A percentile compares a stretch with the other conserved stretches of the same genome.
Conservation (phyloP, 2,797 vertebrate genomes). For the Etheostoma perlongum region DNA sequence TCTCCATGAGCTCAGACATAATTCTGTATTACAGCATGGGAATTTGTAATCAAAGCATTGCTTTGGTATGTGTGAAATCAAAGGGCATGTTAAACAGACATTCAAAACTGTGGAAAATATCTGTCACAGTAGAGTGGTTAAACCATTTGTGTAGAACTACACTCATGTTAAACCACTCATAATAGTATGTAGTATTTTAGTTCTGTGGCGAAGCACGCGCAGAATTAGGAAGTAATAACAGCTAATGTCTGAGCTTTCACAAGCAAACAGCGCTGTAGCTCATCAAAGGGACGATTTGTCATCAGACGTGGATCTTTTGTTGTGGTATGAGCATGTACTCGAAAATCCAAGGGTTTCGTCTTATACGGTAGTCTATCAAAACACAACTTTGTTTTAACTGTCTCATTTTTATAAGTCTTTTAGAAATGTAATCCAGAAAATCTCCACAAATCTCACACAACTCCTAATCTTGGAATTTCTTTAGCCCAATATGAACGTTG, state of each 20-base stretch:
- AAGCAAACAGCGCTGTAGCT: constrained; percentile 2
- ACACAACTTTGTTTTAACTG: constrained; percentile 31
- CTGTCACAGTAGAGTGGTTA: constrained; percentile 46
- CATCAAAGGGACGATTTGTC: constrained; percentile 14
- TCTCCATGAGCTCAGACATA: constrained; percentile 67
- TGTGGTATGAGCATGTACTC: neutral
- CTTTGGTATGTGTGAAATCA: constrained; percentile 62
- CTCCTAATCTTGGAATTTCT: constrained; percentile 20
- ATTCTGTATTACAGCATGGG: constrained; percentile 67
- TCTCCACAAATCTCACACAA: constrained; percentile 24
- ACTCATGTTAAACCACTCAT: constrained; percentile 31
- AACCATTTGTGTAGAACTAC: constrained; percentile 47
- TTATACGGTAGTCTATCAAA: constrained; percentile 26
- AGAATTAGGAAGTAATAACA: constrained; percentile 37
- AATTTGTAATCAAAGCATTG: constrained; percentile 68
- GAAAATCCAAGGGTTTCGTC: constrained; percentile 10
- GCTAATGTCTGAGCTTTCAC: constrained; percentile 27
- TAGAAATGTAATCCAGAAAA: constrained; percentile 38
- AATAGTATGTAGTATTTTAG: constrained; percentile 20
- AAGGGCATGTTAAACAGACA: constrained; percentile 52
- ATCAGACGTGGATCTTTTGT: constrained; percentile 9
- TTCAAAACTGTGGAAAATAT: constrained; percentile 53
- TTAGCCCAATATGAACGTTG: constrained; percentile 18
- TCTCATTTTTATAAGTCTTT: constrained; percentile 22
- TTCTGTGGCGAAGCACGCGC: constrained; percentile 32